phyloP scores from a whole-genome alignment of 2,797 vertebrate species.

The Picus viridis region DNA sequence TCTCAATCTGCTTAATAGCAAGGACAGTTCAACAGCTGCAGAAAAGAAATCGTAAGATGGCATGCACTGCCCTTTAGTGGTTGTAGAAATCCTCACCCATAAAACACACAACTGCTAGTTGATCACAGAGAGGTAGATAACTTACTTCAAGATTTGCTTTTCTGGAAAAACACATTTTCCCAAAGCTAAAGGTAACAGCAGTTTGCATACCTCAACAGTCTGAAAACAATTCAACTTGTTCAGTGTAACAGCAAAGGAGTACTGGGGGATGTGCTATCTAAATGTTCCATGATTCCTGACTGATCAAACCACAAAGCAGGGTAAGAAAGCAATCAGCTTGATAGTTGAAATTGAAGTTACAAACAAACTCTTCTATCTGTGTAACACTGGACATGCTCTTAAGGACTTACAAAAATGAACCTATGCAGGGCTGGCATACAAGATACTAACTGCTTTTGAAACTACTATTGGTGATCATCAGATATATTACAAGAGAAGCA shows the following conservation, averaged over 20 bases:
- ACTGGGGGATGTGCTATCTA: not conserved
- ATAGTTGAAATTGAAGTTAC: not conserved
- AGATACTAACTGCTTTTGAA: not conserved
- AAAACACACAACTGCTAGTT: not conserved
- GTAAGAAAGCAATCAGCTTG: not conserved
- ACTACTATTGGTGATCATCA: not conserved
- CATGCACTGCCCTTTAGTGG: constrained; percentile 65
- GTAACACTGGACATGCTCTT: not conserved
- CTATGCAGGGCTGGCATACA: not conserved
- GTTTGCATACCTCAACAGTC: not conserved
- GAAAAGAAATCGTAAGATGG: constrained; percentile 28
- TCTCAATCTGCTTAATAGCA: not conserved
- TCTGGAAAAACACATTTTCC: not conserved
- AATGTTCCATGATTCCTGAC: not conserved
- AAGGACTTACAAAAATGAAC: not conserved
- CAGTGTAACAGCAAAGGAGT: not conserved
- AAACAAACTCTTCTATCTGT: not conserved
- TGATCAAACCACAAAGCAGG: not conserved
- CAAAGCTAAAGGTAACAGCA: not conserved
- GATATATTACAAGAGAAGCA: not conserved
- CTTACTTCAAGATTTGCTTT: not conserved
- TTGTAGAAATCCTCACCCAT: constrained; percentile 28
- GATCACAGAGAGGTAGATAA: not conserved
- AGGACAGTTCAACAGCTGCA: constrained; percentile 5
- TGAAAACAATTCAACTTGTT: not conserved